These are phyloP conservation scores for Drosophila melanosoma DNA, from an alignment of 2,888 invertebrate genomes.

Conservation along the genomic window DNA sequence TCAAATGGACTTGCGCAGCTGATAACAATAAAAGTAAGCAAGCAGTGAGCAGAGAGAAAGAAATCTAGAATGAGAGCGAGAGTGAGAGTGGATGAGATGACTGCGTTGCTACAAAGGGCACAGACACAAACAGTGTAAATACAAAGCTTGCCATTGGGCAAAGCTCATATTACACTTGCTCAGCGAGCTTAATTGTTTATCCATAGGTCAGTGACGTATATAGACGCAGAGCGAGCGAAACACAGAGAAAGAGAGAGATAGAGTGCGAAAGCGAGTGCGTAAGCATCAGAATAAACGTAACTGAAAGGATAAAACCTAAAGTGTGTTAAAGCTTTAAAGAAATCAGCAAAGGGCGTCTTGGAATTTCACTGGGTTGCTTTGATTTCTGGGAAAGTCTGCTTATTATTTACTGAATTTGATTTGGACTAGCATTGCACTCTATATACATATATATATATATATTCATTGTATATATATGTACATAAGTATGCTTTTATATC, in stretches of 20 bases:
- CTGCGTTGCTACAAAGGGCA: constrained; percentile 26
- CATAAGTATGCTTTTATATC: background rate
- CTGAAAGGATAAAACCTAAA: constrained; percentile 22
- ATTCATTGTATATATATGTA: background rate
- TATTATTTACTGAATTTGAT: background rate
- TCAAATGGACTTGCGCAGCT: constrained; percentile 43
- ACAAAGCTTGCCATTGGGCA: constrained; percentile 42
- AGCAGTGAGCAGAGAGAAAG: constrained; percentile 5
- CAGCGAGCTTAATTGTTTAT: constrained; percentile 2
- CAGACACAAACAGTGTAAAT: constrained; percentile 31
- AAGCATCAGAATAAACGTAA: background rate
- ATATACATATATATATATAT: background rate
- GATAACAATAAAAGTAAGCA: constrained; percentile 41
- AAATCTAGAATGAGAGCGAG: background rate
- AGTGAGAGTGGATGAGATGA: constrained; percentile 2
- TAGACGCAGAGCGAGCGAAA: background rate
- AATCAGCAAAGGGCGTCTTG: background rate
- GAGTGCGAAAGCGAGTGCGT: background rate
- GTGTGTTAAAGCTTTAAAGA: background rate
- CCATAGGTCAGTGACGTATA: constrained; percentile 32
- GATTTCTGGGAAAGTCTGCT: background rate
- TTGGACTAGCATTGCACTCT: background rate
- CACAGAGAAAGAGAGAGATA: background rate
- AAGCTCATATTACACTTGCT: constrained; percentile 41
- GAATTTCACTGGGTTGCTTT: background rate